Evolutionary conservation across 1,140 invertebrate genomes (phyloP), one percentile per base, ranked within the genome.

Genomic region (Aphelenchoides fujianensis): DNA sequence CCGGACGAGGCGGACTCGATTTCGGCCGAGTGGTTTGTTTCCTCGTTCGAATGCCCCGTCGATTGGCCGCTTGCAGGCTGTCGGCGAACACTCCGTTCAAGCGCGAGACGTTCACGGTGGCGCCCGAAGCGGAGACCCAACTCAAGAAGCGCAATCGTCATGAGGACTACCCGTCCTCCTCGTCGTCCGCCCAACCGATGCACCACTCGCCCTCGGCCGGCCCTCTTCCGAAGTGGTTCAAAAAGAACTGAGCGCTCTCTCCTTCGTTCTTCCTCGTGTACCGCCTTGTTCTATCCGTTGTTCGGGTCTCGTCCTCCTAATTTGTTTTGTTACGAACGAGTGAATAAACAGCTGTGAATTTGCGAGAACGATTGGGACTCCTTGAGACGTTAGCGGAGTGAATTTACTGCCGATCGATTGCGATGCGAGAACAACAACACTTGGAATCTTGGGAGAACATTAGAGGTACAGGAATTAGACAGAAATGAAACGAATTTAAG

Each of bases 171-270:
- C n/a, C n/a, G n/a, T n/a, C n/a, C n/a, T n/a, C n/a, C n/a, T n/a
- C n/a, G n/a, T n/a, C n/a, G n/a, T n/a, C n/a, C 5, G 55, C 12
- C 5, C 27, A 59, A 30, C 7, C 19, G 12, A 59, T 5, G 7
- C 5, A 59, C 55, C 55, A 59, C 5, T 16, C 55, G 5, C 23
- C 55, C 28, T 7, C 55, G 12, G 34, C 27, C 23, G 55, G 19
- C 34, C 5, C 55, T 30, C 5, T 5, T 27, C 55, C 55, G 27
- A 59, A 59, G 34, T 59, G 55, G 55, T 59, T 59, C 55, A 59
- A 59, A 19, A 5, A 23, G 34, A 59, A 59, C 34, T 59, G 34
- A 59, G 5, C 23, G 12, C n/a, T n/a, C 12, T 48, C 23, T 48
- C 12, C 41, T 48, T 48, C 12, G 12, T 48, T 48, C 41, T 48